A percentile compares a stretch with the other conserved stretches of the same genome.
Evolutionary conservation across 2,888 invertebrate species (phyloP).

Genomic region (Fragum sueziense): DNA sequence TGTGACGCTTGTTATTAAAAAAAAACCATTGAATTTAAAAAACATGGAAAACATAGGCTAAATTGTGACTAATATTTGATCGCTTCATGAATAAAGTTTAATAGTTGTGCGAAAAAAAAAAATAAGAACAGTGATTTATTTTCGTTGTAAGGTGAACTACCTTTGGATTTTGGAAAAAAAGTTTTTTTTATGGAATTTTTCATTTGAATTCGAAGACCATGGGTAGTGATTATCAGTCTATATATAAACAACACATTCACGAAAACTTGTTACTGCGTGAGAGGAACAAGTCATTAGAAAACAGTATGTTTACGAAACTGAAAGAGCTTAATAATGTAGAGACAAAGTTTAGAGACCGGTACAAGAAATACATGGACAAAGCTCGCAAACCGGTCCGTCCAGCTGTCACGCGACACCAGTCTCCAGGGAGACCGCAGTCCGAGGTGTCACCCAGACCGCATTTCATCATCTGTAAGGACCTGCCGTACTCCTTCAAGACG

Average conservation of each 20-base stretch:
- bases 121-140: too few relatives aligned
- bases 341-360: conserved; percentile 28
- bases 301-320: conserved; percentile 27
- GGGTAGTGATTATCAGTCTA: conserved; percentile 31
- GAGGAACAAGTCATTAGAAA: conserved; percentile 25
- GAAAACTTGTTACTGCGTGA: conserved; percentile 41
- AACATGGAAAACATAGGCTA: too few relatives aligned
- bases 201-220: too few relatives aligned
- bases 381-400: background rate
- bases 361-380: conserved; percentile 16
- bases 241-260: conserved; percentile 46
- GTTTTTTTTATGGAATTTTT: too few relatives aligned
- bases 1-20: too few relatives aligned
- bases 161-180: too few relatives aligned
- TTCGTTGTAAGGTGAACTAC: too few relatives aligned
- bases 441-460: conserved; percentile 24
- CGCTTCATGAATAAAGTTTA: too few relatives aligned
- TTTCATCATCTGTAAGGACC: conserved; percentile 42
- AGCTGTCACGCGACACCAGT: background rate
- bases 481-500: conserved; percentile 42
- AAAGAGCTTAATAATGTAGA: conserved; percentile 30
- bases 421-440: background rate
- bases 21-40: too few relatives aligned
- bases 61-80: too few relatives aligned
- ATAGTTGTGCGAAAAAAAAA: too few relatives aligned